Conservation (phyloP, 92 coral and sea anemone genomes). For the Palythoa grandis region DNA sequence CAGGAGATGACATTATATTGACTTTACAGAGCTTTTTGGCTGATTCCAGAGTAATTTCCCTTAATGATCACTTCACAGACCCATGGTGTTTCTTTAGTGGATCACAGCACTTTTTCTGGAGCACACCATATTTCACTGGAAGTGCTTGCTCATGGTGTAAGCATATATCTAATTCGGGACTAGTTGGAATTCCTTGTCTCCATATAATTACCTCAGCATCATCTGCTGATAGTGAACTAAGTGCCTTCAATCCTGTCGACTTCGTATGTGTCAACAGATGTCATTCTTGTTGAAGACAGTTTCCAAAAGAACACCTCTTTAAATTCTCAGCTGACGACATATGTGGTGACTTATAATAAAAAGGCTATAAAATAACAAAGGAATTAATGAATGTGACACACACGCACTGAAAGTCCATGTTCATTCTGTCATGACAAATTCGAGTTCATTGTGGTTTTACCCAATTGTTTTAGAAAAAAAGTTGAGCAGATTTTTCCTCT, state of each 20-base stretch:
- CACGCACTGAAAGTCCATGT: no score
- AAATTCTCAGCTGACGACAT: no score
- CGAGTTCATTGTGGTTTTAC: slow-evolving; percentile 12
- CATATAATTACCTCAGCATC: slow-evolving; percentile 9
- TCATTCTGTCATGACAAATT: slow-evolving; percentile 26
- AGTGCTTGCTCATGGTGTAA: slow-evolving; percentile 19
- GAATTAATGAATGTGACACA: no score
- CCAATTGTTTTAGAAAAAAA: background rate
- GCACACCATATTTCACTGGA: slow-evolving; percentile 12
- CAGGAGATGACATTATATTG: slow-evolving; percentile 35
- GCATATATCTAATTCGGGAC: slow-evolving; percentile 19
- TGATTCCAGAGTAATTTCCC: slow-evolving; percentile 32
- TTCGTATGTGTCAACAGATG: slow-evolving; percentile 25
- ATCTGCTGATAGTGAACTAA: slow-evolving; percentile 7
- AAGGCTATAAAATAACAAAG: no score
- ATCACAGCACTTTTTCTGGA: slow-evolving; percentile 21
- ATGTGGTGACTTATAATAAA: no score
- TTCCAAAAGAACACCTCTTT: slow-evolving; percentile 14
- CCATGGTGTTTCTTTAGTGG: slow-evolving; percentile 17
- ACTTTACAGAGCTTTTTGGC: slow-evolving; percentile 31
- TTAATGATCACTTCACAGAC: background rate
- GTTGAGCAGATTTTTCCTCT: slow-evolving; percentile 27
- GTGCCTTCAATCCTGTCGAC: slow-evolving; percentile 27
- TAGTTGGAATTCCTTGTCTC: slow-evolving; percentile 18
- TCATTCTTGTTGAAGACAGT: slow-evolving; percentile 5